Conservation (phyloP, 2,113 vertebrate species). For the Chroicocephalus ridibundus region DNA sequence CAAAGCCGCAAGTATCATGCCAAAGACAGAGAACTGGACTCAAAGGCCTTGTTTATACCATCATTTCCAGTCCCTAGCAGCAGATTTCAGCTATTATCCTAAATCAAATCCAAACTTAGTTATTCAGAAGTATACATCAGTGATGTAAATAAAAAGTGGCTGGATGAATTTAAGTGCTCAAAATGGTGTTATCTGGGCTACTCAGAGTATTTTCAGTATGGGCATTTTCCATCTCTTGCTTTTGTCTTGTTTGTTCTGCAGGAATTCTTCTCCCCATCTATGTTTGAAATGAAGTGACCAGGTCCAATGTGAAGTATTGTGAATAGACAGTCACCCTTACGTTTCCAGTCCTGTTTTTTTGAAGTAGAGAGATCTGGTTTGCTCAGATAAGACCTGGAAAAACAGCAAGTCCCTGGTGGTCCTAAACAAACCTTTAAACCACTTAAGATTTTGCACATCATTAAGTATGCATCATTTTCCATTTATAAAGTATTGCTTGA, state of each 20-base stretch:
- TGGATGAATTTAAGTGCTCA: background rate
- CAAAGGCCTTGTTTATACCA: background rate
- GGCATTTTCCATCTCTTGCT: background rate
- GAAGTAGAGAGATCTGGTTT: background rate
- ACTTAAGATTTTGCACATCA: background rate
- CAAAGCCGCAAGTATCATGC: background rate
- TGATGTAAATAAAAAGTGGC: background rate
- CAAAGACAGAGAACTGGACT: background rate
- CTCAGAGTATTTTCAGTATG: background rate
- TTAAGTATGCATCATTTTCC: background rate
- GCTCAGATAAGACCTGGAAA: background rate
- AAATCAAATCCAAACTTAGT: background rate
- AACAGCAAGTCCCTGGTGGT: background rate
- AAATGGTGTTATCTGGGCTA: background rate
- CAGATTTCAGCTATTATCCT: background rate
- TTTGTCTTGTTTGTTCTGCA: background rate
- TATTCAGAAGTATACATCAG: background rate
- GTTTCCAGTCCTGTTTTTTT: background rate
- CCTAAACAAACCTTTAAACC: background rate
- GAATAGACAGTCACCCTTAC: background rate
- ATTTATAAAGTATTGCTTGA: background rate
- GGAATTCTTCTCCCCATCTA: background rate
- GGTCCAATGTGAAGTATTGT: rapidly evolving
- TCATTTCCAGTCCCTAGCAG: background rate
- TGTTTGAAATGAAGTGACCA: background rate